Evolutionary conservation across 2,888 invertebrate species (phyloP), one percentile per base, ranked within the genome.

Genomic region (Acholoe squamosa): DNA sequence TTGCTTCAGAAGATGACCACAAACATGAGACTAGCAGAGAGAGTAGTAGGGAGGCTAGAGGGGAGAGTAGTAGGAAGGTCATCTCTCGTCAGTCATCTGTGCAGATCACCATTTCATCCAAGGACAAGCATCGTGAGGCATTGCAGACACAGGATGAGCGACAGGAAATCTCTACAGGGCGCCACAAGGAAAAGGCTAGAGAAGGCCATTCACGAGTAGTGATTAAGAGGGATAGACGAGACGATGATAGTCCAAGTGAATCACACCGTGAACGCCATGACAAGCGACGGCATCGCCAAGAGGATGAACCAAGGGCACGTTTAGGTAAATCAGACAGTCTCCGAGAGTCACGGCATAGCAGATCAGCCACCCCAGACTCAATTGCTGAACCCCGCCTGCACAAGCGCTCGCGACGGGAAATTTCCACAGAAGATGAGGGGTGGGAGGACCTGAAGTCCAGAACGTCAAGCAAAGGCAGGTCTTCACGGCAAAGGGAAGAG

Each of bases 51-150:
- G 77, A 14, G 22, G 19, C 77, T 77, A n/a, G n/a, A n/a, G n/a
- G n/a, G n/a, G 61, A 54, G n/a, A 7, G 51, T 14, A 54, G 86
- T 0, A 14, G 89, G 12, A 76, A 77, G 43, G 89, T 89, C 77
- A 89, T 89, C 71, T 52, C 71, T 19, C 56, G 89, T 43, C 91
- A 91, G 84, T 91, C 88, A 28, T 92, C 92, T 25, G 91, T 92
- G 76, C 92, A 91, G 61, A 76, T 91, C 22, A 89, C 91, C 84
- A 91, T 91, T 28, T 93, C 93, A 7, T 91, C 93, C 28, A 91
- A 92, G 61, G 67, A 67, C 12, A 28, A 89, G 56, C 54, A 54
- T 19, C 52, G 52, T 22, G 56, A 56, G 31, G n/a, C 28, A 12
- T n/a, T 16, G 0, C 56, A n/a, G 10, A 3, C 88, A 28, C n/a